Conservation (phyloP, 2,888 invertebrate genomes). For the Strigamia transsilvanica region DNA sequence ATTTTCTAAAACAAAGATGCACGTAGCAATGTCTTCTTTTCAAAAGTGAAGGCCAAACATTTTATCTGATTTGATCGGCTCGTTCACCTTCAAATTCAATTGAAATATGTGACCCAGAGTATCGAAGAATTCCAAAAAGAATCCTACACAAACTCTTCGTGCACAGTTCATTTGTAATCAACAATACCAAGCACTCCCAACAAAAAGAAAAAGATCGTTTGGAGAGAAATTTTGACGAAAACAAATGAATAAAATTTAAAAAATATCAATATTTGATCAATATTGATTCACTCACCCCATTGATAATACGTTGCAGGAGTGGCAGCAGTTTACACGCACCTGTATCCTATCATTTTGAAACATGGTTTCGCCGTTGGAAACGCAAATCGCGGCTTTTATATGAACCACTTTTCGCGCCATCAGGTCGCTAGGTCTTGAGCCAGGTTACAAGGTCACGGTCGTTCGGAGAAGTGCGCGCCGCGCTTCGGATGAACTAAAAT, state of each 20-base stretch:
- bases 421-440: conserved; percentile 46
- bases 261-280: no score
- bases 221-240: no score
- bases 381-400: not conserved
- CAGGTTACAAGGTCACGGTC: conserved; percentile 41
- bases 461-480: conserved; percentile 15
- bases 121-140: no score
- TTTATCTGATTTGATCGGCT: not conserved
- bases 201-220: no score
- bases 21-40: not conserved
- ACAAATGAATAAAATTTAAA: no score
- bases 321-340: not conserved
- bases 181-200: no score
- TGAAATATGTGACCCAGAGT: no score
- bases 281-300: not conserved
- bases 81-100: not conserved
- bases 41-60: not conserved
- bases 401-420: conserved; percentile 34
- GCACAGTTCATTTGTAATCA: no score
- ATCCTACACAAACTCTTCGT: no score
- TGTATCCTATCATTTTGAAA: conserved; percentile 4
- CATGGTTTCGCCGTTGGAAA: not conserved
- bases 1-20: not conserved
- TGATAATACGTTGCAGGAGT: not conserved
- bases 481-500: conserved; percentile 26